These are phyloP conservation scores for Ectropis crepuscularia DNA, from an alignment of 2,888 invertebrate genomes.

Conservation along the genomic window DNA sequence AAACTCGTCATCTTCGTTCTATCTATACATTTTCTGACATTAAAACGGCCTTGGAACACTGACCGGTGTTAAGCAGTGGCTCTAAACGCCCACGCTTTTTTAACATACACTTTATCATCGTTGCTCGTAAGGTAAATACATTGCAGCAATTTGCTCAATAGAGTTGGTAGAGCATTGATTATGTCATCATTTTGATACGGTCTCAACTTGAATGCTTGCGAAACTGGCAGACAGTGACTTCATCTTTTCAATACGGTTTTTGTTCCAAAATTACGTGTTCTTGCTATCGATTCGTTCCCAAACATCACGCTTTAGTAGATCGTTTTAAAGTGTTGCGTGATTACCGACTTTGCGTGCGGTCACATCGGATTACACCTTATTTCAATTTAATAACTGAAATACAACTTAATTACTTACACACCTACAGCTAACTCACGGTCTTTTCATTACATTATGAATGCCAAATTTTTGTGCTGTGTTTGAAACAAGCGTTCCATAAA, in stretches of 20 bases:
- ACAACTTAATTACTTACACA: conserved; percentile 46
- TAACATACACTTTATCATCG: conserved; percentile 43
- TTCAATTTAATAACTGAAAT: conserved; percentile 50
- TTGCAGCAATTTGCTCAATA: conserved; percentile 52
- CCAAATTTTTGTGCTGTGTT: conserved; percentile 14
- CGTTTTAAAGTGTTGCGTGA: conserved; percentile 49
- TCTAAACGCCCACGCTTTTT: conserved; percentile 42
- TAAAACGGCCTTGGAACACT: conserved; percentile 66
- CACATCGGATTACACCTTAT: conserved; percentile 52
- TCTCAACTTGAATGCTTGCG: conserved; percentile 50
- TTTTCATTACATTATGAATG: conserved; percentile 13
- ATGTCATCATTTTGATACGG: conserved; percentile 55
- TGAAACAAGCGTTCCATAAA: conserved; percentile 24
- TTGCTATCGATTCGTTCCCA: conserved; percentile 36
- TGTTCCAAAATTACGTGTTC: conserved; percentile 29
- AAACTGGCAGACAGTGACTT: conserved; percentile 59
- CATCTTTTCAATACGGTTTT: conserved; percentile 44
- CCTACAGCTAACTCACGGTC: conserved; percentile 32
- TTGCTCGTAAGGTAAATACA: conserved; percentile 41
- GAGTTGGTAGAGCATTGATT: conserved; percentile 44
- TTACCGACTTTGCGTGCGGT: conserved; percentile 49
- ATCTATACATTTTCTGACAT: conserved; percentile 60
- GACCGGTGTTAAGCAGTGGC: conserved; percentile 46
- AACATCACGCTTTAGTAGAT: conserved; percentile 38
- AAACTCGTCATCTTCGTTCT: conserved; percentile 51